phyloP scores from a whole-genome alignment of 2,113 vertebrate genomes.

The Xiphophorus couchianus region DNA sequence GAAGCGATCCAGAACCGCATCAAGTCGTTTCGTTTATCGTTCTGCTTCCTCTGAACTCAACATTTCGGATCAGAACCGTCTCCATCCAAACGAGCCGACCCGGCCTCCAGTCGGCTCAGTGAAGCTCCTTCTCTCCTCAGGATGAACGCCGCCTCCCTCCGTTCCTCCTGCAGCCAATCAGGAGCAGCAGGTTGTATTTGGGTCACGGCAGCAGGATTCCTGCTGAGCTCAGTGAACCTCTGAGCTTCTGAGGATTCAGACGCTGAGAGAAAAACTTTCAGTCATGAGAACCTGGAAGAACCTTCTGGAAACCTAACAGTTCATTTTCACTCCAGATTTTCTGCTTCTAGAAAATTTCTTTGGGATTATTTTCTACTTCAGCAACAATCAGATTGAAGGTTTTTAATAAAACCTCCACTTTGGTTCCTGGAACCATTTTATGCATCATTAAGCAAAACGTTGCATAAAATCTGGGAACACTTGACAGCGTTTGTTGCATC shows the following conservation, averaged over 20 bases:
- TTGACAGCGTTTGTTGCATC: too few relatives aligned
- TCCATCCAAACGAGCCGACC: neutral
- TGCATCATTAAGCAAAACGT: too few relatives aligned
- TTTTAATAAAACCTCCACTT: too few relatives aligned
- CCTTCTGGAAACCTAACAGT: neutral
- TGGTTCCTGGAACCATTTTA: too few relatives aligned
- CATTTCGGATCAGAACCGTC: neutral
- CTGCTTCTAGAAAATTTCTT: too few relatives aligned
- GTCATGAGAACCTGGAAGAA: neutral
- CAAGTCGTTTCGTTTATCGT: neutral
- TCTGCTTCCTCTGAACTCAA: neutral
- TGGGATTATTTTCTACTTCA: too few relatives aligned
- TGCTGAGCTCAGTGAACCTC: constrained; percentile 7
- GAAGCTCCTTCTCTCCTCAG: neutral
- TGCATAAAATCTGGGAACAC: too few relatives aligned
- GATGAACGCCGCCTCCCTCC: neutral
- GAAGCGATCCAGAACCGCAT: too few relatives aligned
- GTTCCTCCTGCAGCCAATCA: constrained; percentile 45
- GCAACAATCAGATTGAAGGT: too few relatives aligned
- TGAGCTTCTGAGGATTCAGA: constrained; percentile 28
- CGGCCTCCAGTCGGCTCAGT: neutral
- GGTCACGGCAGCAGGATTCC: constrained; percentile 63
- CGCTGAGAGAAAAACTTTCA: neutral
- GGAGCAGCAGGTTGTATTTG: constrained; percentile 54
- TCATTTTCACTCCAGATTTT: neutral